A percentile compares a stretch with the other conserved stretches of the same genome.
phyloP scores from a whole-genome alignment of 2,888 invertebrate genomes.

The Cheilosia vernalis region DNA sequence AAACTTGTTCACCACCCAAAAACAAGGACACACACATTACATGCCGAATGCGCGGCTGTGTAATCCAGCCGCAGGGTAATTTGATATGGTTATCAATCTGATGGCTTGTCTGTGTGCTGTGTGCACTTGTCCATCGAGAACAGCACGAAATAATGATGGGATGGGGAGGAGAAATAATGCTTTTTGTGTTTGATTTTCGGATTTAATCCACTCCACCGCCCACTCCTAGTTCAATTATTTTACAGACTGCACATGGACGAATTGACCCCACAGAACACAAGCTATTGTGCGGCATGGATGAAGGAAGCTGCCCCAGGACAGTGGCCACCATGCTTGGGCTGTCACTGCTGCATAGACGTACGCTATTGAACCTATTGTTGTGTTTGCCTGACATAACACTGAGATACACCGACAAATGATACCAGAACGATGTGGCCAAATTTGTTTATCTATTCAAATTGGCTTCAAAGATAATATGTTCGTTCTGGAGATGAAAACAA shows the following conservation, averaged over 20 bases:
- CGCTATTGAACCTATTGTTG: constrained; percentile 53
- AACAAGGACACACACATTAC: constrained; percentile 11
- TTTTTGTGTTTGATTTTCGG: constrained; percentile 40
- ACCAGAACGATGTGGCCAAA: constrained; percentile 29
- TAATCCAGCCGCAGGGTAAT: constrained; percentile 28
- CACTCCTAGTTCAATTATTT: constrained; percentile 44
- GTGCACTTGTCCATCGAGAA: background rate
- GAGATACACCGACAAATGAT: constrained; percentile 29
- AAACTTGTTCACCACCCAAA: background rate
- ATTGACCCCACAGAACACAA: background rate
- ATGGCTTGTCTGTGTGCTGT: constrained; percentile 7
- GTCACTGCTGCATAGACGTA: constrained; percentile 17
- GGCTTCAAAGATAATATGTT: constrained; percentile 65
- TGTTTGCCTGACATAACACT: constrained; percentile 13
- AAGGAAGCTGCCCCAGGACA: constrained; percentile 17
- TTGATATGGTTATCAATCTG: constrained; percentile 50
- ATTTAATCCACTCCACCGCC: constrained; percentile 17
- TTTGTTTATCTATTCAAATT: constrained; percentile 73
- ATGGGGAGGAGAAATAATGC: constrained; percentile 5
- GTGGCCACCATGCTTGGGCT: background rate
- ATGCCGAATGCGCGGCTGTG: constrained; percentile 26
- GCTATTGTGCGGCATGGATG: background rate
- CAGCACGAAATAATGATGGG: background rate
- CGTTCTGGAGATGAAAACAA: constrained; percentile 48
- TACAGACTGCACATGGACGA: background rate